phyloP scores from a whole-genome alignment of 2,797 vertebrate genomes.

The Gobionotothen gibberifrons region DNA sequence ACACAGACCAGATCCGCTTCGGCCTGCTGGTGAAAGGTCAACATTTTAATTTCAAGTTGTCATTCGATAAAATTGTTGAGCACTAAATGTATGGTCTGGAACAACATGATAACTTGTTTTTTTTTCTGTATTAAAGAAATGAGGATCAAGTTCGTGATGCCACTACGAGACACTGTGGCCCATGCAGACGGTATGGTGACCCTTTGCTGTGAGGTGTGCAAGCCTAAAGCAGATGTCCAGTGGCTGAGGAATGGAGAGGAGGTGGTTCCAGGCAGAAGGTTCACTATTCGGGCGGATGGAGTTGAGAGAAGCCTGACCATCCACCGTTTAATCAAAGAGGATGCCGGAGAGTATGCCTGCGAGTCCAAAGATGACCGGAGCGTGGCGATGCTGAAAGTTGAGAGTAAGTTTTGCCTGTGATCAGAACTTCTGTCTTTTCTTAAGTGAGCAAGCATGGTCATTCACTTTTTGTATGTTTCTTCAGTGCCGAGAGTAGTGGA shows the following conservation, averaged over 20 bases:
- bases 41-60: background rate
- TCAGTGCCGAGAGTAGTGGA: conserved; percentile 90
- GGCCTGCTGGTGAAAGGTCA: conserved; percentile 88
- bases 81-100: background rate
- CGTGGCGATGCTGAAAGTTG: conserved; percentile 74
- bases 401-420: conserved; percentile 70
- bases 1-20: conserved; percentile 87
- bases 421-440: background rate
- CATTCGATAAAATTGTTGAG: background rate
- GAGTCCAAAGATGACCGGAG: conserved; percentile 85
- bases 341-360: conserved; percentile 83
- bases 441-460: background rate
- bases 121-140: conserved; percentile 79
- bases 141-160: conserved; percentile 85
- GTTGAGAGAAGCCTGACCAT: conserved; percentile 83
- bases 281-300: conserved; percentile 82
- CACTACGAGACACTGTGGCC: conserved; percentile 82
- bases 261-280: conserved; percentile 77
- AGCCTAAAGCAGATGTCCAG: conserved; percentile 85
- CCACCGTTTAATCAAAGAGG: conserved; percentile 80
- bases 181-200: conserved; percentile 86
- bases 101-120: background rate
- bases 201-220: conserved; percentile 83
- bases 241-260: conserved; percentile 85
- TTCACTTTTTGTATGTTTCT: background rate